Base-by-base conservation (phyloP, 1,140 invertebrate genomes). In the Tachypleus tridentatus region DNA sequence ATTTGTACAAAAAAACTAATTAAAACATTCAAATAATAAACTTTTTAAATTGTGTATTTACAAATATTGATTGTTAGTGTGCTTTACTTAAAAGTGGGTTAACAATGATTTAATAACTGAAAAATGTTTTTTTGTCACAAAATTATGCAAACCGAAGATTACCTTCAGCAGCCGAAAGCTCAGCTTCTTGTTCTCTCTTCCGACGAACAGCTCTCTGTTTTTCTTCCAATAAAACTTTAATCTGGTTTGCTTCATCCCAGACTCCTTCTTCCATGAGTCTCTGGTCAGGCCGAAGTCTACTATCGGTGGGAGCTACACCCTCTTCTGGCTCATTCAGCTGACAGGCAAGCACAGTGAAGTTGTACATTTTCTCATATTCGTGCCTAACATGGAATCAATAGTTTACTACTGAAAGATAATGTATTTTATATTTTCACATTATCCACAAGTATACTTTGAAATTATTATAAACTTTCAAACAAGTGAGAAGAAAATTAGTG, bases 291-390 rank as follows among this genome's bases (percentile, higher is more conserved):
- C 96, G 82, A 47, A 83, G 77, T n/a, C 97, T 84, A 11, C 88
- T 89, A 81, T 99, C 97, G 0, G 97, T 98, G 10, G 96, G 95
- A 50, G 95, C 93, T 49, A 98, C 85, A 54, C 85, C 87, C 4
- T 89, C 85, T 80, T 99, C 96, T 7, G 82, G 80, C 78, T 99
- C 97, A 77, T 99, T 99, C 60, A 99, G 79, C 80, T 99, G 93
- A 75, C 93, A 89, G 11, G 97, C 94, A 70, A 99, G 81, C 76
- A 88, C 78, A 6, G 94, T 98, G 76, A 99, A 98, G 76, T 91
- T 87, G 78, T 99, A 99, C 79, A 86, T 95, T 76, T 83, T 84
- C 57, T 90, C 87, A 67, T 80, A 78, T 61, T 87, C 84, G 11
- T 82, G 78, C 29, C 88, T 89, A 56, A 52, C 70, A 64, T 49